A percentile compares a stretch with the other conserved stretches of the same genome.
These are phyloP conservation scores for Sorex maritimensis DNA, from an alignment of 2,797 vertebrate species.

Conservation along the genomic window DNA sequence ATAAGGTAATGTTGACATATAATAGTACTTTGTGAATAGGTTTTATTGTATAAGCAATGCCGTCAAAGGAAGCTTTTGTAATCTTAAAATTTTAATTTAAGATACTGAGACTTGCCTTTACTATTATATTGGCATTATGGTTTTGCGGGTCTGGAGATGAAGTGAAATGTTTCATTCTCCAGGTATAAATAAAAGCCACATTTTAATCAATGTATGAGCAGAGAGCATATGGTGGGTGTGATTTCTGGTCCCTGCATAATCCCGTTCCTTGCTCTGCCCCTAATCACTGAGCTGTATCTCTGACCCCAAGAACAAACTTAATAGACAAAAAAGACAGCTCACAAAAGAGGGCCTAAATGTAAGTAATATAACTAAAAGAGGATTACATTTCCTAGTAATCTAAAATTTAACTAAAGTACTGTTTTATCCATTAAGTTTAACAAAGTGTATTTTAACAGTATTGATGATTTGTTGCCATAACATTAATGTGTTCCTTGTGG, in stretches of 20 bases:
- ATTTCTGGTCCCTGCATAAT: too few species aligned
- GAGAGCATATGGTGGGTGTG: too few species aligned
- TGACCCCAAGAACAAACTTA: not conserved
- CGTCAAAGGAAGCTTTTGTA: constrained; percentile 15
- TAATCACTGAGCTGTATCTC: too few species aligned
- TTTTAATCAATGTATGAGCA: not conserved
- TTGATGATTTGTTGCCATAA: constrained; percentile 17
- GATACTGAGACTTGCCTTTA: not conserved
- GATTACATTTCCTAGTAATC: not conserved
- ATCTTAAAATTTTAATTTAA: constrained; percentile 53
- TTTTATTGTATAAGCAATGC: constrained; percentile 45
- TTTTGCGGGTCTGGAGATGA: not conserved
- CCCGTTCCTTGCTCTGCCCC: too few species aligned
- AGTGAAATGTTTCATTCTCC: not conserved
- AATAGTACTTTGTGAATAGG: not conserved
- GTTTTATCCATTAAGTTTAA: not conserved
- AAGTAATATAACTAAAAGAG: not conserved
- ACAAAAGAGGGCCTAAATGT: not conserved
- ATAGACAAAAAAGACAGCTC: not conserved
- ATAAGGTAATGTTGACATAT: not conserved
- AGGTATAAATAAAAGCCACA: not conserved
- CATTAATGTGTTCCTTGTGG: not conserved
- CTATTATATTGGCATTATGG: not conserved
- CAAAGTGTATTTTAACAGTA: constrained; percentile 1
- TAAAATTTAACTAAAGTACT: constrained; percentile 29